A percentile compares a stretch with the other conserved stretches of the same genome.
These are phyloP conservation scores for Polymixis lichenea DNA, from an alignment of 2,888 invertebrate species.

Conservation along the genomic window DNA sequence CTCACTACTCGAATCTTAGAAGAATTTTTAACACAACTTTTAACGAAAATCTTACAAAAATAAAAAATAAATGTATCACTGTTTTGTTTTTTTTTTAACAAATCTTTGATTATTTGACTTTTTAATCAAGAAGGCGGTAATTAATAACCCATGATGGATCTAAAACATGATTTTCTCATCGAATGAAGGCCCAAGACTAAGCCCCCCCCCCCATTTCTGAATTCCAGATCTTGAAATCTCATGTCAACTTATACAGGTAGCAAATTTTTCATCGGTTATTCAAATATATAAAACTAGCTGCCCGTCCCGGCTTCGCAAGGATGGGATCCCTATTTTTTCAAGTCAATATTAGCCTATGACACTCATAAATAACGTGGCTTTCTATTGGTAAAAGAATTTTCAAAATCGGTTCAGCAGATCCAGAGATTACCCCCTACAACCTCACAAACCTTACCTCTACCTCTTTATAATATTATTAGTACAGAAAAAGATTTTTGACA, in stretches of 20 bases:
- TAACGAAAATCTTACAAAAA: slow-evolving; percentile 30
- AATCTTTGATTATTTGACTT: slow-evolving; percentile 24
- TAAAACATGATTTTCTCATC: neutral
- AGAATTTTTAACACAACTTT: slow-evolving; percentile 12
- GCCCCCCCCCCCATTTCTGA: neutral
- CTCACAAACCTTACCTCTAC: no score
- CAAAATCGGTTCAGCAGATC: no score
- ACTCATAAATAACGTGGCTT: no score
- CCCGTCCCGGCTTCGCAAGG: no score
- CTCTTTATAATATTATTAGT: no score
- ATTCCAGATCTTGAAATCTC: slow-evolving; percentile 3
- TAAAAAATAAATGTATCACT: slow-evolving; percentile 30
- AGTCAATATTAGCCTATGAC: no score
- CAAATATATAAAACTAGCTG: no score
- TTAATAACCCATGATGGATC: neutral
- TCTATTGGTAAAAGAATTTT: no score
- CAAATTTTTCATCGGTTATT: no score
- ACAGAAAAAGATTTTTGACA: no score
- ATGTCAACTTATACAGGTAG: neutral
- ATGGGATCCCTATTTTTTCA: no score
- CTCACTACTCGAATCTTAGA: slow-evolving; percentile 30
- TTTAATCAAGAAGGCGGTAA: slow-evolving; percentile 9
- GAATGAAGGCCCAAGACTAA: neutral
- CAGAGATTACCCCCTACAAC: no score
- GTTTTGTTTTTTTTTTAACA: slow-evolving; percentile 7